Evolutionary conservation across 2,113 vertebrate genomes (phyloP), one percentile per base, ranked within the genome.

Genomic region (Sigmodon hispidus): DNA sequence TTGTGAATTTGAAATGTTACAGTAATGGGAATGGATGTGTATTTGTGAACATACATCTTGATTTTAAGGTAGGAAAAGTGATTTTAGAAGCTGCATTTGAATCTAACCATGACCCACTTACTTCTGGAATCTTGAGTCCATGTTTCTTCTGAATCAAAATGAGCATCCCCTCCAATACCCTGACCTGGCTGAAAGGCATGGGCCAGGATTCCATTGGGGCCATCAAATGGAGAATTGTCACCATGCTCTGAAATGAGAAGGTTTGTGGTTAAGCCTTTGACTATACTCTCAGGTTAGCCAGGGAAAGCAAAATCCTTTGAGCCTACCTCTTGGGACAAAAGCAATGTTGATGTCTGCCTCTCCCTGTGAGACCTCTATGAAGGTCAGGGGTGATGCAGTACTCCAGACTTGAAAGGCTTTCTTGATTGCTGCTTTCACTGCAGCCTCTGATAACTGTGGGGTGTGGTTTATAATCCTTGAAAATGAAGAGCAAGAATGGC

Each of bases 141-240:
- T 2, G 10, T 77, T 98, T 99, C 99, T 59, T 98, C 99, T 9
- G 99, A 99, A 94, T 99, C 99, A 97, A 99, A 98, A 96, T 99
- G 99, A 12, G 98, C 98, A 94, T 99, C 99, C 59, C 99, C 99
- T 87, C 99, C 99, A n/a, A 99, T 95, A 0, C 97, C 98, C 59
- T 67, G 96, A 3, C 99, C 99, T 26, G 99, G 99, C n/a, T 99
- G 99, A 29, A 99, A 99, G 40, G 99, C 99, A 50, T 99, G 99
- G 95, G 99, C 99, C 86, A 99, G 97, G 5, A 99, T 98, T 3
- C 99, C 99, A 83, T 98, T 95, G 61, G 99, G 99, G 24, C 99
- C 99, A 91, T 99, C 99, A 92, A 99, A 99, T 16, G 99, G 99
- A 94, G 98, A 99, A 87, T 99, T 98, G 98, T 99, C 99, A 0